Percentiles rank a stretch among this genome's conserved stretches.
These are phyloP conservation scores for Chironomus striatipennis DNA, from an alignment of 1,140 invertebrate genomes.

Conservation along the genomic window DNA sequence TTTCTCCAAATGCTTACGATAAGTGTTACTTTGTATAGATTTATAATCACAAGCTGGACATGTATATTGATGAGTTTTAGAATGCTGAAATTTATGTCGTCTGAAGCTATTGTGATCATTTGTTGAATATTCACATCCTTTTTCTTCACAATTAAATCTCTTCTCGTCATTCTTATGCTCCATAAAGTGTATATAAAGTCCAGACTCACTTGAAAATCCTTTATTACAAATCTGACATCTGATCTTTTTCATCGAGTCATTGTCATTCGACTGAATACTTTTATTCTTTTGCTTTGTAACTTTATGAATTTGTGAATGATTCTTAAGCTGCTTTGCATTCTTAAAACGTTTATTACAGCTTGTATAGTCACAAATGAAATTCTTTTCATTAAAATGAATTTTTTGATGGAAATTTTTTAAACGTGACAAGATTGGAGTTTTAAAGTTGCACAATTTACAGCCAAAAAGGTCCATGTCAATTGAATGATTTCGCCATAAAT, in stretches of 20 bases:
- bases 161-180: conserved; percentile 48
- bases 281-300: conserved; percentile 30
- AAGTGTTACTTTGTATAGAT: conserved; percentile 44
- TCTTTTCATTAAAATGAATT: conserved; percentile 44
- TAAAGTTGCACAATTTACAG: conserved; percentile 43
- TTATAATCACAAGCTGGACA: conserved; percentile 47
- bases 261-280: conserved; percentile 16
- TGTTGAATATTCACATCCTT: conserved; percentile 51
- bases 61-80: conserved; percentile 53
- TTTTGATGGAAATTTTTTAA: conserved; percentile 44
- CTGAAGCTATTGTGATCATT: conserved; percentile 61
- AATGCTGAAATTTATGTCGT: conserved; percentile 56
- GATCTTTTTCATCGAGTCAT: background rate
- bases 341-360: conserved; percentile 51
- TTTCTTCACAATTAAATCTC: conserved; percentile 52
- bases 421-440: conserved; percentile 41
- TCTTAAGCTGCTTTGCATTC: conserved; percentile 47
- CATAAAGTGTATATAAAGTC: conserved; percentile 25
- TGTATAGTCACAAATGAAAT: conserved; percentile 43
- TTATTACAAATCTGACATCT: background rate
- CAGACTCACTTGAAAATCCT: conserved; percentile 14
- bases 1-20: background rate
- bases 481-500: conserved; percentile 49
- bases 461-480: conserved; percentile 50
- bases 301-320: conserved; percentile 42